Evolutionary conservation across 2,113 vertebrate genomes (phyloP).

Genomic region (Ctenomys sociabilis): DNA sequence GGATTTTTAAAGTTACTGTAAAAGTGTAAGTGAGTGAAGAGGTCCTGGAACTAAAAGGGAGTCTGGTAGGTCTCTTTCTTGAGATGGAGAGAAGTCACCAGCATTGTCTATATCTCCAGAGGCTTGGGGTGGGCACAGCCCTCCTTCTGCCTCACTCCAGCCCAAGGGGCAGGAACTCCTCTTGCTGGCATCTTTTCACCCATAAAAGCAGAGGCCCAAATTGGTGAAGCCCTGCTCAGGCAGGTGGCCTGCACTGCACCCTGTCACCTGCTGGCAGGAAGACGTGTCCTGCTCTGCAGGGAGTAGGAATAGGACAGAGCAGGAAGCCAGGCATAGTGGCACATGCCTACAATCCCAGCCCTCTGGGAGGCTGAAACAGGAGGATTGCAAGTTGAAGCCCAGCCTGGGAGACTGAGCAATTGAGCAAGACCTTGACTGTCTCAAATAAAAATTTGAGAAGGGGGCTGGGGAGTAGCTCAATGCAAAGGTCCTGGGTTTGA

Average conservation of each 20-base stretch:
- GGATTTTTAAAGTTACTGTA: background rate
- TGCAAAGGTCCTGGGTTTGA: background rate
- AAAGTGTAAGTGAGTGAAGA: background rate
- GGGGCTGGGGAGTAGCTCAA: background rate
- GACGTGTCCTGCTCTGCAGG: fast-evolving
- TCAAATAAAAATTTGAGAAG: background rate
- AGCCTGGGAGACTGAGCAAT: background rate
- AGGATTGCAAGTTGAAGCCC: background rate
- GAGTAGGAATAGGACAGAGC: background rate
- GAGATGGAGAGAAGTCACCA: background rate
- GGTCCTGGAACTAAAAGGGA: background rate
- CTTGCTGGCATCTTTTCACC: background rate
- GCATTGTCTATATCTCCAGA: background rate
- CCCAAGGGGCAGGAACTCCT: fast-evolving
- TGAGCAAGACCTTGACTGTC: background rate
- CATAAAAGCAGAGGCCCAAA: background rate
- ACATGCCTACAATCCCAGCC: background rate
- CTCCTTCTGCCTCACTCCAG: background rate
- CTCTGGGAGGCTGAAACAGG: background rate
- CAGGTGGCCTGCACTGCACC: background rate
- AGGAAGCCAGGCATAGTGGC: background rate
- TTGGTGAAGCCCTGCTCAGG: background rate
- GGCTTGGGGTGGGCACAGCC: too few species aligned
- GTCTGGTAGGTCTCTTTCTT: background rate
- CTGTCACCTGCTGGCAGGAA: fast-evolving